Evolutionary conservation across 2,797 vertebrate genomes (phyloP), one percentile per base, ranked within the genome.

Genomic region (Sardinella longiceps): DNA sequence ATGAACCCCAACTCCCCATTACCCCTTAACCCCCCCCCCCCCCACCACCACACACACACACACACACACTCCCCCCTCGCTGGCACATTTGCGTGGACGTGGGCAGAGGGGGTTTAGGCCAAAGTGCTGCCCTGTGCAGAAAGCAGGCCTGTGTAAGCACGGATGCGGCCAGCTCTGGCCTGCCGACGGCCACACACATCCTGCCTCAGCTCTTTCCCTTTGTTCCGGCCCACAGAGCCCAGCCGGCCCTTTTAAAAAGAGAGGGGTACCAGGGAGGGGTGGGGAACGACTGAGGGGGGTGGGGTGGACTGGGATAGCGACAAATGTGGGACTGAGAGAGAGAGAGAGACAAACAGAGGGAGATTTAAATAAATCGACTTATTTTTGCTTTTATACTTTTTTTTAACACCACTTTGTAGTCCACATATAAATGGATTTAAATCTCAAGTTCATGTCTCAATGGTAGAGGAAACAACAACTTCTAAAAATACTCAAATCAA

Each of bases 121-220:
- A 95, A 95, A 94, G 90, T 95, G 95, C 94, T 95, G 93, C 90
- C 89, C 91, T 94, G 89, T 94, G 94, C 95, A 95, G 89, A 95
- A 95, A 93, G 91, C 81, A 66, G 53, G 48, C 84, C 86, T 89
- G 86, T 88, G 87, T 90, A 88, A 87, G 87, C 91, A 90, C 86
- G 91, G 92, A 91, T 90, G 88, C 90, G 90, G 91, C 93, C 87
- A 87, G 91, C 90, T 89, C 89, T 88, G 90, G 92, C 92, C 91
- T 89, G 91, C 90, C 92, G 88, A 89, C 87, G 87, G 89, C 90
- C 86, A 87, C 87, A 87, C 88, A 93, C 93, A 91, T 93, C 90
- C 93, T 94, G 89, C 86, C 50, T 95, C 95, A 96, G 94, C 95
- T 94, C 87, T 94, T 95, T 96, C 92, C 88, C 91, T 95, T 95